phyloP scores from a whole-genome alignment of 2,888 invertebrate genomes.

The Drosophila vallismaia region DNA sequence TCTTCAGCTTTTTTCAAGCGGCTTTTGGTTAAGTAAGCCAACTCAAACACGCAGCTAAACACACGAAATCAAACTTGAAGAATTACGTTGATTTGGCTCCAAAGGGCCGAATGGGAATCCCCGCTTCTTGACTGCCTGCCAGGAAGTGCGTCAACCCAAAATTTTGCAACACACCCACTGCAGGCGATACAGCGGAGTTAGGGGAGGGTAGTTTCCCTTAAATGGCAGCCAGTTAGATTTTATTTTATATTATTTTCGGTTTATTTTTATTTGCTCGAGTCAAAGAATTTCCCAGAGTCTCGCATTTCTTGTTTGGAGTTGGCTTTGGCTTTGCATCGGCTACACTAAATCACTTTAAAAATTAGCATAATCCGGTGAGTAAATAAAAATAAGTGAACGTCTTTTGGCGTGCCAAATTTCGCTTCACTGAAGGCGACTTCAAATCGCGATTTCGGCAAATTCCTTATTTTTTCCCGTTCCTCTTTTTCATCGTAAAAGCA shows the following conservation, averaged over 20 bases:
- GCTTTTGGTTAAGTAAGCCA: constrained; percentile 67
- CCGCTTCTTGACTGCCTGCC: constrained; percentile 5
- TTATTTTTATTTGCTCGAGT: constrained; percentile 58
- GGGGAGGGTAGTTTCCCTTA: constrained; percentile 16
- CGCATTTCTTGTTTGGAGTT: constrained; percentile 22
- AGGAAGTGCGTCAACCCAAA: constrained; percentile 65
- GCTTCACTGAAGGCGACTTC: constrained; percentile 44
- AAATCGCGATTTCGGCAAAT: constrained; percentile 38
- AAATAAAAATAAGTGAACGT: constrained; percentile 76
- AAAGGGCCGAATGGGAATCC: constrained; percentile 36
- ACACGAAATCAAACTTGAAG: constrained; percentile 74
- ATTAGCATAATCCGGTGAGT: constrained; percentile 78
- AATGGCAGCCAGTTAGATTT: constrained; percentile 68
- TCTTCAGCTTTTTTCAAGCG: constrained; percentile 13
- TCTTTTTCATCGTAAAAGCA: constrained; percentile 11
- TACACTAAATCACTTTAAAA: constrained; percentile 78
- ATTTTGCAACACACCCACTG: constrained; percentile 67
- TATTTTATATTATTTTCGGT: constrained; percentile 61
- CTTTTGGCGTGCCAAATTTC: constrained; percentile 45
- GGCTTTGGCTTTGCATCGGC: constrained; percentile 61
- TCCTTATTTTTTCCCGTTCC: constrained; percentile 10
- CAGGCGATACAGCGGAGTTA: constrained; percentile 16
- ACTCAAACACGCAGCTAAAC: constrained; percentile 72
- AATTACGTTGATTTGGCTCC: constrained; percentile 73
- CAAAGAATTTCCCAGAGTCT: constrained; percentile 25